phyloP scores from a whole-genome alignment of 2,888 invertebrate species.

The Aspidapion aeneum region DNA sequence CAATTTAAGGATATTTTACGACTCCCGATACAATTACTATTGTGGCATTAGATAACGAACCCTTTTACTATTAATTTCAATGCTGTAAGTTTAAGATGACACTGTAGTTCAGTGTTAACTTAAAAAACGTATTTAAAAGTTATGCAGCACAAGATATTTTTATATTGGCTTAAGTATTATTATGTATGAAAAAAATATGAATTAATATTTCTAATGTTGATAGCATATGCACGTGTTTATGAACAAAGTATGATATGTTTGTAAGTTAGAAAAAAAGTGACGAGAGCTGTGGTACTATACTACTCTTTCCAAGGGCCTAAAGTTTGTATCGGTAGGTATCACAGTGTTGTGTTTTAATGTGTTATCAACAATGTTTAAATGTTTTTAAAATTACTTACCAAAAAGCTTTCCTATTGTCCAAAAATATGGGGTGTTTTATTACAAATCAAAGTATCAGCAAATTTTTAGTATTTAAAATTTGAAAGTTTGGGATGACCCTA shows the following conservation, averaged over 20 bases:
- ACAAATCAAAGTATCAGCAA: too few species aligned
- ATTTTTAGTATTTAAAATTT: too few species aligned
- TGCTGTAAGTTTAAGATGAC: too few species aligned
- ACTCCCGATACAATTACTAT: slow-evolving; percentile 42
- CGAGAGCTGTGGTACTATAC: slow-evolving; percentile 18
- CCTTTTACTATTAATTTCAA: neutral
- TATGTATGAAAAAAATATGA: neutral
- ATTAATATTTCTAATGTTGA: neutral
- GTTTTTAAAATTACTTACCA: neutral
- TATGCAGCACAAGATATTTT: slow-evolving; percentile 33
- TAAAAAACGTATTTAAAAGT: slow-evolving; percentile 21
- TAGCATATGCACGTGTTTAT: neutral
- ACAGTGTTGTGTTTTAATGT: neutral
- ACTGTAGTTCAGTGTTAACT: too few species aligned
- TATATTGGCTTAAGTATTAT: slow-evolving; percentile 13
- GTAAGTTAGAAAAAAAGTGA: slow-evolving; percentile 10
- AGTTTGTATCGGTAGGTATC: slow-evolving; percentile 26
- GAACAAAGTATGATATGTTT: slow-evolving; percentile 12
- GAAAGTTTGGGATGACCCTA: too few species aligned
- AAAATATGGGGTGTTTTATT: too few species aligned
- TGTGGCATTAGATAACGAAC: slow-evolving; percentile 37
- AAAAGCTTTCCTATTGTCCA: too few species aligned
- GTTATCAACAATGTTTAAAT: neutral
- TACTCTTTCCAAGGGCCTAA: slow-evolving; percentile 38
- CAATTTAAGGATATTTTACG: slow-evolving; percentile 20